Percentiles rank a stretch among this genome's conserved stretches.
Conservation (phyloP, 2,797 vertebrate species). For the Muscicapa striata region DNA sequence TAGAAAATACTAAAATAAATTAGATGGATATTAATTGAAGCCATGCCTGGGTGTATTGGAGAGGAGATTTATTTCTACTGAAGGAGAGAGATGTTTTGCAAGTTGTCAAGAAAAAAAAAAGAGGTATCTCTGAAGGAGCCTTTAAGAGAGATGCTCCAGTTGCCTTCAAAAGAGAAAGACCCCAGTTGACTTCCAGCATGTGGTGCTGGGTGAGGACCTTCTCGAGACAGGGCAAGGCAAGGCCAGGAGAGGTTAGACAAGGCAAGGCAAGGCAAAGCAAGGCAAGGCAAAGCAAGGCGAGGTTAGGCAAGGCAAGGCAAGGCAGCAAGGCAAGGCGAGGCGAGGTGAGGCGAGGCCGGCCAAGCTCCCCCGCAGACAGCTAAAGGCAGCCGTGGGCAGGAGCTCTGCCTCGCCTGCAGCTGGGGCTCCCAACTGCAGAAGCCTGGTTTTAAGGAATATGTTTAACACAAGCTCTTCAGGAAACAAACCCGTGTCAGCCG, state of each 20-base stretch:
- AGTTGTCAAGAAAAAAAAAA: background rate
- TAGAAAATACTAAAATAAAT: constrained; percentile 3
- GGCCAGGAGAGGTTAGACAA: background rate
- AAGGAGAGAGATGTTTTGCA: constrained; percentile 18
- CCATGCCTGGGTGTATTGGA: background rate
- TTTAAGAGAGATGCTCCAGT: background rate
- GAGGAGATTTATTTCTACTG: background rate
- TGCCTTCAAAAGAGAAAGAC: background rate
- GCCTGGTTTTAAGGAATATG: constrained; percentile 69
- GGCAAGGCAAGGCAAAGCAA: background rate
- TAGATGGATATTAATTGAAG: constrained; percentile 12
- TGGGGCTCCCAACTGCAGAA: constrained; percentile 64
- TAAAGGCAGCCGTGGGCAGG: constrained; percentile 60
- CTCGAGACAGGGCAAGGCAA: background rate
- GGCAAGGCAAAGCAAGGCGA: background rate
- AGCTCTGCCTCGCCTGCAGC: constrained; percentile 67
- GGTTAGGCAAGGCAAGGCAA: background rate
- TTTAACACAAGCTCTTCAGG: constrained; percentile 70
- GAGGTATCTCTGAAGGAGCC: background rate
- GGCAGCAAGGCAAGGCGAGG: background rate
- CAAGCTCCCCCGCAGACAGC: background rate
- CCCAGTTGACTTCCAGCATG: accelerated
- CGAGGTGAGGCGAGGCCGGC: background rate
- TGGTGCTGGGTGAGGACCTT: background rate
- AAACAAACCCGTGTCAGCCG: constrained; percentile 64